A percentile compares a stretch with the other conserved stretches of the same genome.
phyloP scores from a whole-genome alignment of 1,140 invertebrate genomes.

The Adoxophyes honmai region DNA sequence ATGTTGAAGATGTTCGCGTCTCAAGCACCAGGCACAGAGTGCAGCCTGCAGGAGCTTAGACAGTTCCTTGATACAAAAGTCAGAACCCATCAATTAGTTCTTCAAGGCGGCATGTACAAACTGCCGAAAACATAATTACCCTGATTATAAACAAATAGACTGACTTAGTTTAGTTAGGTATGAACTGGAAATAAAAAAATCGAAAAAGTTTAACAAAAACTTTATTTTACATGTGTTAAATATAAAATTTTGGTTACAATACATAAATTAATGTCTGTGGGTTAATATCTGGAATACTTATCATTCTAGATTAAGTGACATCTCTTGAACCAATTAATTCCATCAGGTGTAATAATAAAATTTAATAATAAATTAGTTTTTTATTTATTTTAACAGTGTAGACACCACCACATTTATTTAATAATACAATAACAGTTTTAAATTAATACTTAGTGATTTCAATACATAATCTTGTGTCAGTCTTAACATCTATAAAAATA shows the following conservation, averaged over 20 bases:
- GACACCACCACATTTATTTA: slow-evolving; percentile 45
- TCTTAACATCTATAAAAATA: slow-evolving; percentile 72
- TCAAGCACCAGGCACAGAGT: slow-evolving; percentile 92
- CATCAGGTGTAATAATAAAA: slow-evolving; percentile 28
- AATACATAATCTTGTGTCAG: slow-evolving; percentile 69
- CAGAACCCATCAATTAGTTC: slow-evolving; percentile 90
- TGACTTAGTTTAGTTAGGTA: neutral
- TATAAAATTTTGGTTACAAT: slow-evolving; percentile 69
- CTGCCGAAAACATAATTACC: slow-evolving; percentile 84
- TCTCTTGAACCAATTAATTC: slow-evolving; percentile 36
- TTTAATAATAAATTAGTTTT: slow-evolving; percentile 37
- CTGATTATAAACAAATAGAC: no score
- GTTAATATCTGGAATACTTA: slow-evolving; percentile 50
- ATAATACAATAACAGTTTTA: slow-evolving; percentile 38
- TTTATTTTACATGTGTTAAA: slow-evolving; percentile 54
- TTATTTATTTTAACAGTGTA: slow-evolving; percentile 38
- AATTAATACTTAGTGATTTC: slow-evolving; percentile 63
- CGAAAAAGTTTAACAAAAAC: slow-evolving; percentile 53
- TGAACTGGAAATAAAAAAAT: slow-evolving; percentile 20
- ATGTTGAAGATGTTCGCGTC: slow-evolving; percentile 98
- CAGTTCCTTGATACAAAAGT: slow-evolving; percentile 96
- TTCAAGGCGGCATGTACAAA: slow-evolving; percentile 91
- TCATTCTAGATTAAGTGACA: slow-evolving; percentile 40
- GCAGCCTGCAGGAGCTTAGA: slow-evolving; percentile 91
- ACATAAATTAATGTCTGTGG: slow-evolving; percentile 46